These are phyloP conservation scores for Gymnocypris eckloni DNA, from an alignment of 2,797 vertebrate species.

Conservation along the genomic window DNA sequence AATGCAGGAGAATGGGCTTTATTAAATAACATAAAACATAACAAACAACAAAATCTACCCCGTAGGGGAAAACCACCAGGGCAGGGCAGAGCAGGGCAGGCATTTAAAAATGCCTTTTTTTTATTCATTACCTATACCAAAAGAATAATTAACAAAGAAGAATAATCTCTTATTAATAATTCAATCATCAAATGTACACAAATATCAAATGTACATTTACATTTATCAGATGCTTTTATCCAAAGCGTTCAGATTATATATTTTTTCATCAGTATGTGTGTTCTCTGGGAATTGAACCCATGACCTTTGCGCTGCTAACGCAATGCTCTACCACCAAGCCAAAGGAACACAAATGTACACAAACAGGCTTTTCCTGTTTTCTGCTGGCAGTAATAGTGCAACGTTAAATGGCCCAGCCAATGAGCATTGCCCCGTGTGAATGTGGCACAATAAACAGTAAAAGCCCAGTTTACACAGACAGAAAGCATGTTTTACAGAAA, in stretches of 20 bases:
- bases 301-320: too few relatives aligned
- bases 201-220: not conserved
- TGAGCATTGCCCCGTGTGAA: not conserved
- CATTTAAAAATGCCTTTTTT: not conserved
- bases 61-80: too few relatives aligned
- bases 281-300: too few relatives aligned
- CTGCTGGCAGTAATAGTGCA: not conserved
- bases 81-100: too few relatives aligned
- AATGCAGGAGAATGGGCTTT: too few relatives aligned
- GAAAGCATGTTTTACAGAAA: not conserved
- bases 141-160: not conserved
- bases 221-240: too few relatives aligned
- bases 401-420: not conserved
- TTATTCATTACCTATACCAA: too few relatives aligned
- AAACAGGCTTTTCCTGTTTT: not conserved
- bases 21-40: too few relatives aligned
- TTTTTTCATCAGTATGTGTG: too few relatives aligned
- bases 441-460: not conserved
- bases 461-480: not conserved
- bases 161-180: not conserved
- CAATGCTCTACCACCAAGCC: too few relatives aligned
- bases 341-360: not conserved
- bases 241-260: too few relatives aligned
- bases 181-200: not conserved
- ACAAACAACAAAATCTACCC: too few relatives aligned